Conservation (phyloP, 2,888 invertebrate species). For the Brenthis hecate region DNA sequence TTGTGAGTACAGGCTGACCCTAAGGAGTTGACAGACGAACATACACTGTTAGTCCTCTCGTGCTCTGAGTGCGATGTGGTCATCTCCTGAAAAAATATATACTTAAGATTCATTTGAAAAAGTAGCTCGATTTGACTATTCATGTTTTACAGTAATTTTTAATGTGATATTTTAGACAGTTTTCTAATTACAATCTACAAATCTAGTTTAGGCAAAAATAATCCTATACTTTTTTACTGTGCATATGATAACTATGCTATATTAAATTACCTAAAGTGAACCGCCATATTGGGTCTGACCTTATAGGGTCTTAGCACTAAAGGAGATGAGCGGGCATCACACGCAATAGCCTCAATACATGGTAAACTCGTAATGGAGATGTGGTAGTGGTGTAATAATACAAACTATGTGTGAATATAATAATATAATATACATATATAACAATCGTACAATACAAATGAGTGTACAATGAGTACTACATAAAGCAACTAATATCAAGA, state of each 20-base stretch:
- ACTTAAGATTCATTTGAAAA: neutral
- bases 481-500: slow-evolving; percentile 30
- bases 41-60: slow-evolving; percentile 85
- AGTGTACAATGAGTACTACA: slow-evolving; percentile 22
- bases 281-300: too few relatives aligned
- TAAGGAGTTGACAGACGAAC: slow-evolving; percentile 84
- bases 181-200: too few relatives aligned
- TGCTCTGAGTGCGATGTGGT: slow-evolving; percentile 83
- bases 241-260: too few relatives aligned
- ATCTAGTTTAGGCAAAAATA: too few relatives aligned
- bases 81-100: slow-evolving; percentile 67
- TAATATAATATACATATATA: slow-evolving; percentile 38
- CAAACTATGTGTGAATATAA: slow-evolving; percentile 38
- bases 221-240: too few relatives aligned
- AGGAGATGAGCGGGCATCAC: slow-evolving; percentile 37
- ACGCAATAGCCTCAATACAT: slow-evolving; percentile 37
- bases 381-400: slow-evolving; percentile 40
- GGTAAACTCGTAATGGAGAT: slow-evolving; percentile 19
- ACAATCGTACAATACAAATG: slow-evolving; percentile 20
- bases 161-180: too few relatives aligned
- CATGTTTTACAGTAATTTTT: too few relatives aligned
- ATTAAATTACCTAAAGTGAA: too few relatives aligned
- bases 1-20: slow-evolving; percentile 83
- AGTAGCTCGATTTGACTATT: neutral
- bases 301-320: neutral